Base-by-base conservation (phyloP, 1,140 invertebrate genomes). In the Leptoteleia sp. region DNA sequence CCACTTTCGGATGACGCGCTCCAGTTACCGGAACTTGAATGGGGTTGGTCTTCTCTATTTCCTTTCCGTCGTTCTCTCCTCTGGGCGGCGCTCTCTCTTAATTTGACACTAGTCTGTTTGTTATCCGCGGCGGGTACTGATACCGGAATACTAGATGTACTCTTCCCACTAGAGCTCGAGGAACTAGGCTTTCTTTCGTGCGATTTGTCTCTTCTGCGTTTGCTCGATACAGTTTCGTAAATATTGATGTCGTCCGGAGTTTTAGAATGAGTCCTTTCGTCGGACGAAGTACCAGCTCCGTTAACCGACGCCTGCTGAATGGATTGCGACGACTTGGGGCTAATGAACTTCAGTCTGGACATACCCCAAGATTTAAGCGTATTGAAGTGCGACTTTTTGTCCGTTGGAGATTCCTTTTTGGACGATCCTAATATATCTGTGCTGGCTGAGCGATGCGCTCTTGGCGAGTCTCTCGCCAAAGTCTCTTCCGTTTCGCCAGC, bases 11-110 rank as follows among this genome's bases (percentile, higher is more conserved):
- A 97, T 81, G 95, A 96, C 27, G 95, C 95, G 80, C 95, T 96
- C 97, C 97, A 98, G 87, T 98, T 97, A 38, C 97, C 97, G 65
- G 95, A 96, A 35, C 95, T 96, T 0, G 95, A 97, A 87, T 96
- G 94, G 15, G 94, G 93, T 83, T 96, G 95, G 61, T 92, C 92
- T 45, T 91, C 90, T 59, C 81, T 86, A 43, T 85, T 86, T 50
- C 88, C 89, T 75, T 89, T 88, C 16, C 91, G 89, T 54, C 92
- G 87, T 38, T 92, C 91, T 75, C 94, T 90, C 55, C 93, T 90
- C 82, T 93, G 92, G 1, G 91, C 90, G 0, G 93, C 93, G 64
- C 92, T 92, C 78, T 93, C 93, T 57, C 94, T 89, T 81, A 95
- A 89, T 89, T 94, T 95, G 1, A 96, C 95, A 80, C 78, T 88